These are phyloP conservation scores for Heptranchias perlo DNA, from an alignment of 2,113 vertebrate species.

Conservation along the genomic window DNA sequence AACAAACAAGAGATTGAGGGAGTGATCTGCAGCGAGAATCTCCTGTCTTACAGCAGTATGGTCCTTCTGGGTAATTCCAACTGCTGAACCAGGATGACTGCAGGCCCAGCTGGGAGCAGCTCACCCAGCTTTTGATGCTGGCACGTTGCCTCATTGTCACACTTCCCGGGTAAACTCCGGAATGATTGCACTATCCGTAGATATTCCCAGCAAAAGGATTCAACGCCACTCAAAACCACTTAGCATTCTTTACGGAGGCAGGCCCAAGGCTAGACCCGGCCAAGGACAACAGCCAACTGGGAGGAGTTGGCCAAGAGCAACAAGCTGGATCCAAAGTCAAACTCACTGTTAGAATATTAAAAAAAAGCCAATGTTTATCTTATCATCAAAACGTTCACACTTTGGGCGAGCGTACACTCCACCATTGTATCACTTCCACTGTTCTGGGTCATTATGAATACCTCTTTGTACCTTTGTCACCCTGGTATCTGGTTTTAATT, in stretches of 20 bases:
- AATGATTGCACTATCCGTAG: neutral
- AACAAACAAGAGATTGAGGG: neutral
- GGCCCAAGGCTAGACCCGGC: neutral
- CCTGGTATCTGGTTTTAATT: conserved; percentile 22
- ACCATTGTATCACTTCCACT: neutral
- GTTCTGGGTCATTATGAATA: neutral
- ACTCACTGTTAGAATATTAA: conserved; percentile 7
- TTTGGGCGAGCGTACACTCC: neutral
- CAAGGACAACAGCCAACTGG: neutral
- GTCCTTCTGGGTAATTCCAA: neutral
- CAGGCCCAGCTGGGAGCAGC: neutral
- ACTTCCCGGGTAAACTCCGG: neutral
- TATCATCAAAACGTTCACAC: neutral
- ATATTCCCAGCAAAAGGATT: neutral
- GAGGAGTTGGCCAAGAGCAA: conserved; percentile 2
- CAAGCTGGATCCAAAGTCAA: neutral
- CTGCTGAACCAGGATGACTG: neutral
- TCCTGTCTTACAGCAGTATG: neutral
- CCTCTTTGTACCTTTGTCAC: neutral
- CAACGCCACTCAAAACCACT: conserved; percentile 26
- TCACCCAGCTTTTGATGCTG: neutral
- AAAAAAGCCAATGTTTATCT: conserved; percentile 17
- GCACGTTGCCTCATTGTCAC: neutral
- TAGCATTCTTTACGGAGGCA: conserved; percentile 12
- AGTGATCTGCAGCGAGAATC: neutral